Evolutionary conservation across 2,113 vertebrate genomes (phyloP).

Genomic region (Phasianus colchicus): DNA sequence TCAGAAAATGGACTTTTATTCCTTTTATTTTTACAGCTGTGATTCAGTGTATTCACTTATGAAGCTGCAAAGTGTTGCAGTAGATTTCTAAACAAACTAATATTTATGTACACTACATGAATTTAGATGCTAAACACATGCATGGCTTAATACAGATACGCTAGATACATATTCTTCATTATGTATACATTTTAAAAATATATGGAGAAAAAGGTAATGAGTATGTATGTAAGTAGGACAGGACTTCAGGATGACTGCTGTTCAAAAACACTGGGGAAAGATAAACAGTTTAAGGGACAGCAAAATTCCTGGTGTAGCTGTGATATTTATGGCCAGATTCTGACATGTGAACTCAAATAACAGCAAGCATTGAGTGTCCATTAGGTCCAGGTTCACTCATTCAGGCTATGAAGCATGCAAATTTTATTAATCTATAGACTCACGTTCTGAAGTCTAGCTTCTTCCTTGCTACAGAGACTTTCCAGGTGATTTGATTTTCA

Average conservation of each 20-base stretch:
- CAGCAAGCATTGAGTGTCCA: not conserved
- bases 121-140: not conserved
- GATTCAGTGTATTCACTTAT: not conserved
- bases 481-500: not conserved
- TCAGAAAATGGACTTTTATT: constrained; percentile 31
- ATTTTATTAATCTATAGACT: not conserved
- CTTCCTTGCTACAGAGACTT: not conserved
- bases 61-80: not conserved
- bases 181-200: not conserved
- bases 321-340: not conserved
- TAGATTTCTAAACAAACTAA: not conserved
- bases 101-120: not conserved
- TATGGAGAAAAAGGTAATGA: not conserved
- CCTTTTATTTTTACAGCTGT: constrained; percentile 30
- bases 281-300: not conserved
- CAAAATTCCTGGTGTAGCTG: not conserved
- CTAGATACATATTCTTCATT: not conserved
- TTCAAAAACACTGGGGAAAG: not conserved
- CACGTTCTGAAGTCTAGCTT: not conserved
- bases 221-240: not conserved
- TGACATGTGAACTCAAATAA: not conserved
- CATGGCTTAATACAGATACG: not conserved
- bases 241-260: not conserved
- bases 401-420: not conserved
- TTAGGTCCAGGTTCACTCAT: not conserved